These are phyloP conservation scores for Eulithis prunata DNA, from an alignment of 2,888 invertebrate genomes.

Conservation along the genomic window DNA sequence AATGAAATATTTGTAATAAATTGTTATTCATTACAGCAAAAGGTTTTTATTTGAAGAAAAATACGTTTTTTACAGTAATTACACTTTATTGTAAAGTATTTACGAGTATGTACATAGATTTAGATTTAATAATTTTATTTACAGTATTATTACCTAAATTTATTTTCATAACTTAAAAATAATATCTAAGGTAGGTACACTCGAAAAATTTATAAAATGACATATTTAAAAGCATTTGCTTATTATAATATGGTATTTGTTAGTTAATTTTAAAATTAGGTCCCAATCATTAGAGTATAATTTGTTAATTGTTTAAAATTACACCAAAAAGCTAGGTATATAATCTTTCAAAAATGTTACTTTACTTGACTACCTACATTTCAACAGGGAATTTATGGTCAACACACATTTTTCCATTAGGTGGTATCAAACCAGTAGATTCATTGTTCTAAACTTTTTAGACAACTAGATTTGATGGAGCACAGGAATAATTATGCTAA, in stretches of 20 bases:
- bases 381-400: no score
- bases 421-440: no score
- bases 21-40: conserved; percentile 59
- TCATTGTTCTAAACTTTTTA: no score
- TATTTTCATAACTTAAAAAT: conserved; percentile 14
- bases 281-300: no score
- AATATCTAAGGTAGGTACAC: neutral
- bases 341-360: no score
- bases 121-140: conserved; percentile 33
- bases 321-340: no score
- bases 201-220: neutral
- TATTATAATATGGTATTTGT: neutral
- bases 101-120: conserved; percentile 37
- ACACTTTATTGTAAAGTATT: conserved; percentile 43
- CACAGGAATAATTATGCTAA: no score
- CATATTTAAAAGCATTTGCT: conserved; percentile 5
- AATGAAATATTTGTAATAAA: conserved; percentile 61
- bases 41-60: conserved; percentile 5
- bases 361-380: no score
- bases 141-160: conserved; percentile 29
- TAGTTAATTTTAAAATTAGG: no score
- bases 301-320: no score
- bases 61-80: neutral
- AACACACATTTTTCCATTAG: no score
- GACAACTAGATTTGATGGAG: no score